phyloP scores from a whole-genome alignment of 2,888 invertebrate species.

The Orchestes rusci region DNA sequence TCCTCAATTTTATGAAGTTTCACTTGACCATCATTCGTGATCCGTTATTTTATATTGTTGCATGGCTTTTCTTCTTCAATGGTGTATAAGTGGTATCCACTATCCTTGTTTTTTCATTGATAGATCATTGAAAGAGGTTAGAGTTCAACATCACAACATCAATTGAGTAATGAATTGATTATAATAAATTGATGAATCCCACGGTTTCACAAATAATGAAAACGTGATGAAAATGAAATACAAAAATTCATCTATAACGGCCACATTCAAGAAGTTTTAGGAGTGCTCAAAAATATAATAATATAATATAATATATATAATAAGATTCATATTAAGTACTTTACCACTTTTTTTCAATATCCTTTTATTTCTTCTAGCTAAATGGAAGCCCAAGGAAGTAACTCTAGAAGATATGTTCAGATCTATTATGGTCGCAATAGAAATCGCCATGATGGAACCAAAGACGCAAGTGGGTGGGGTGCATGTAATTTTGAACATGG shows the following conservation, averaged over 20 bases:
- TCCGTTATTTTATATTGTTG: no score
- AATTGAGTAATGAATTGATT: no score
- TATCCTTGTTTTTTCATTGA: no score
- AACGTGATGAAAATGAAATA: background rate
- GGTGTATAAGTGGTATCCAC: no score
- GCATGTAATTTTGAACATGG: conserved; percentile 67
- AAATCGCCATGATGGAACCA: conserved; percentile 73
- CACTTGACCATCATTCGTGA: no score
- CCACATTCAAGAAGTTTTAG: background rate
- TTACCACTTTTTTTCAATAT: no score
- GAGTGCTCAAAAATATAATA: background rate
- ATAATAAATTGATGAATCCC: no score
- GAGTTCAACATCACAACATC: no score
- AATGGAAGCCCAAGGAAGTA: conserved; percentile 54
- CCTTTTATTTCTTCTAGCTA: conserved; percentile 48
- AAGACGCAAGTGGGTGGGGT: conserved; percentile 70
- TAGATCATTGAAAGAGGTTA: no score
- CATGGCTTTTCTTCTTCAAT: no score
- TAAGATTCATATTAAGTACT: background rate
- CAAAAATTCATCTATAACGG: background rate
- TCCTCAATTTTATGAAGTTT: no score
- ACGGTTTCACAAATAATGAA: background rate
- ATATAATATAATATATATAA: background rate
- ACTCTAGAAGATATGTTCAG: conserved; percentile 61
- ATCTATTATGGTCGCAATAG: conserved; percentile 60